Evolutionary conservation across 1,140 invertebrate species (phyloP).

Genomic region (Pollicipes pollicipes): DNA sequence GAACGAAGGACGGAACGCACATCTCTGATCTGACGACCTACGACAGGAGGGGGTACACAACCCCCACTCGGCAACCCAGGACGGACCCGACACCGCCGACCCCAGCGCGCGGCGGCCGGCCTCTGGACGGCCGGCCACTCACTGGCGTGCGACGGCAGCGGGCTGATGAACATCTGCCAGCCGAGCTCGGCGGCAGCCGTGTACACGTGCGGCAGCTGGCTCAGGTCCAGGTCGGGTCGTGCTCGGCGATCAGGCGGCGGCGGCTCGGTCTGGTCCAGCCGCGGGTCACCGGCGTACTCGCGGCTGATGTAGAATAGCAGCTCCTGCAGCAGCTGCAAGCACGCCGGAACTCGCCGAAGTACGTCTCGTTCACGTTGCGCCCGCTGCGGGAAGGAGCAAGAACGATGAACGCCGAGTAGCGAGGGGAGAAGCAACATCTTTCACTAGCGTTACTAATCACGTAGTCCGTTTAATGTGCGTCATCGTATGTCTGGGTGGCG

Average conservation of each 20-base stretch:
- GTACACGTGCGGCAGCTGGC: conserved; percentile 28
- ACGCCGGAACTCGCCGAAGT: conserved; percentile 43
- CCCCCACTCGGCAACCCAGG: too few relatives aligned
- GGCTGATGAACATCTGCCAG: conserved; percentile 58
- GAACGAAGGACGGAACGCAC: too few relatives aligned
- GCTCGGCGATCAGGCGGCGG: conserved; percentile 26
- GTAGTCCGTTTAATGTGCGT: too few relatives aligned
- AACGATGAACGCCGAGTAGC: background rate
- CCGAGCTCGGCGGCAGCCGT: conserved; percentile 25
- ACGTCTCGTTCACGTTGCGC: background rate
- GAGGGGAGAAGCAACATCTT: too few relatives aligned
- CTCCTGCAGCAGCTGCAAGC: conserved; percentile 43
- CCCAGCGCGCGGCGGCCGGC: too few relatives aligned
- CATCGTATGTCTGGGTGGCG: too few relatives aligned
- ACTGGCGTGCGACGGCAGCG: conserved; percentile 36
- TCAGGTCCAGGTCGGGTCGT: conserved; percentile 23
- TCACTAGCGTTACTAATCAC: too few relatives aligned
- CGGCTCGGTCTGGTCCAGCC: conserved; percentile 26
- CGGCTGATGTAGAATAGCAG: conserved; percentile 49
- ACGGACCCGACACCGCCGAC: too few relatives aligned
- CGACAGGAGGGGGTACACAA: too few relatives aligned
- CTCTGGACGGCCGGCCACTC: too few relatives aligned
- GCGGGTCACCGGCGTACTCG: conserved; percentile 32
- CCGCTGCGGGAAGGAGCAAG: background rate
- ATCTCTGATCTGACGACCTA: too few relatives aligned